Conservation (phyloP, 2,113 vertebrate genomes). For the Myxocyprinus asiaticus region DNA sequence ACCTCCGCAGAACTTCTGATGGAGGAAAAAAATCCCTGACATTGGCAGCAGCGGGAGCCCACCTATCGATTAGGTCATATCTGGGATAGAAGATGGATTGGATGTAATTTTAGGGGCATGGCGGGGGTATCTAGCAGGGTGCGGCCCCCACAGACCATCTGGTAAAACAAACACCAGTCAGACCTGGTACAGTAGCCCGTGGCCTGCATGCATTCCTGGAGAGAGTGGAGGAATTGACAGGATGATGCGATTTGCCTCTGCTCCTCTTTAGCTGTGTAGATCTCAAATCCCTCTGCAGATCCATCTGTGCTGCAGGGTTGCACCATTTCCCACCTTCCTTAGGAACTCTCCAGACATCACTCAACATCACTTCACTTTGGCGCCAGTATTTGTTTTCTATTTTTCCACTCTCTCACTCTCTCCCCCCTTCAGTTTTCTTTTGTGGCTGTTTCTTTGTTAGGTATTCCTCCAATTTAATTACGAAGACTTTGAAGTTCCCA, state of each 20-base stretch:
- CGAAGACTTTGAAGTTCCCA: conserved; percentile 58
- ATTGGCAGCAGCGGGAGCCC: conserved; percentile 64
- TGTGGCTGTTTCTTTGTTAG: conserved; percentile 59
- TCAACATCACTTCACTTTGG: conserved; percentile 28
- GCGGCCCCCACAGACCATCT: conserved; percentile 26
- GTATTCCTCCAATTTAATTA: conserved; percentile 61
- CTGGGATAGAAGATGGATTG: conserved; percentile 50
- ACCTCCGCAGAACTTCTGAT: conserved; percentile 57
- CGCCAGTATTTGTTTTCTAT: conserved; percentile 33
- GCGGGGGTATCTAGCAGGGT: background rate
- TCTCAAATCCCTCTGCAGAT: conserved; percentile 36
- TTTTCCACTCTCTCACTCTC: background rate
- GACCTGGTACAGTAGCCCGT: background rate
- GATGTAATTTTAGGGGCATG: conserved; percentile 47
- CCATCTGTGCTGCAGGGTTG: conserved; percentile 38
- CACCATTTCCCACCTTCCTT: conserved; percentile 35
- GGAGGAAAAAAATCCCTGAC: conserved; percentile 65
- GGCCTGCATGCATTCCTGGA: background rate
- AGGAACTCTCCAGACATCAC: conserved; percentile 43
- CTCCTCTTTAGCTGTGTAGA: background rate
- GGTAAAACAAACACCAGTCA: background rate
- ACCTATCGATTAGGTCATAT: conserved; percentile 64
- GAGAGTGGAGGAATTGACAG: background rate
- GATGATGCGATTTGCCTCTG: conserved; percentile 19
- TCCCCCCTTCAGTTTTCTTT: conserved; percentile 35